Evolutionary conservation across 2,797 vertebrate genomes (phyloP).

Genomic region (Propithecus perrieri): DNA sequence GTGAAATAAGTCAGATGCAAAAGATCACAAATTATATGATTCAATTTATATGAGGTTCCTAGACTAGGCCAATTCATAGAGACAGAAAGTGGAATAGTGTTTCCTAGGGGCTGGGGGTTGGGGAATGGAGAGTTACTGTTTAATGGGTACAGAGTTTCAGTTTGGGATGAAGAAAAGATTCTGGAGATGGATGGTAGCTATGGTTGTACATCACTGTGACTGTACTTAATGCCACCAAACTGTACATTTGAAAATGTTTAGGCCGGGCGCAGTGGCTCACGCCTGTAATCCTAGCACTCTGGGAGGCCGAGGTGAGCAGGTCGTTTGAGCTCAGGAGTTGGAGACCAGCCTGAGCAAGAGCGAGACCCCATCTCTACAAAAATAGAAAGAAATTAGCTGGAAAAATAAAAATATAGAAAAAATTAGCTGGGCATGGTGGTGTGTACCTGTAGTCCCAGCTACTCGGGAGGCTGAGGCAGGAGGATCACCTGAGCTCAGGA

Average conservation of each 20-base stretch:
- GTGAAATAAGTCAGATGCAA: not conserved
- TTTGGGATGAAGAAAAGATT: not conserved
- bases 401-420: not conserved
- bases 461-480: not conserved
- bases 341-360: not conserved
- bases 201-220: not conserved
- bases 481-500: not conserved
- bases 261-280: not conserved
- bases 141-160: not conserved
- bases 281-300: not conserved
- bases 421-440: not conserved
- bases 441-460: not conserved
- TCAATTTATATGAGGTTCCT: not conserved
- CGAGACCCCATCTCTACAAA: not conserved
- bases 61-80: not conserved
- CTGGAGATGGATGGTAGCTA: not conserved
- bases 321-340: not conserved
- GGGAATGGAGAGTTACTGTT: not conserved
- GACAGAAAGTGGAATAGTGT: not conserved
- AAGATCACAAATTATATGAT: not conserved
- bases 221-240: not conserved
- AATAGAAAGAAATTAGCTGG: not conserved
- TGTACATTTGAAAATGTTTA: not conserved
- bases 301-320: not conserved
- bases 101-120: not conserved